These are phyloP conservation scores for Grammomys surdaster DNA, from an alignment of 2,113 vertebrate species.

Conservation along the genomic window DNA sequence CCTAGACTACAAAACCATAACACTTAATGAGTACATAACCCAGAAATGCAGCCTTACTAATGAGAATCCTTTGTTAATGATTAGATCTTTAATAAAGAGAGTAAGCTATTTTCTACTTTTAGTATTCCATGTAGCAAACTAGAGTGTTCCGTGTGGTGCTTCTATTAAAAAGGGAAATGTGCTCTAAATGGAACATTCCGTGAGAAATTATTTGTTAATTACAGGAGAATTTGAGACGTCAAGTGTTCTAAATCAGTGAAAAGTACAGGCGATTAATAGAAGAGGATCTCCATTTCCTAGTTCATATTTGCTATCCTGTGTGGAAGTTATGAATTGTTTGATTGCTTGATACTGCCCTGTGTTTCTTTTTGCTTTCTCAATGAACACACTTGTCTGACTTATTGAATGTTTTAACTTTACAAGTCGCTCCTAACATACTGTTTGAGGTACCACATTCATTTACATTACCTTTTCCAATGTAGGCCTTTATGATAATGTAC, in stretches of 20 bases:
- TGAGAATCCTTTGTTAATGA: neutral
- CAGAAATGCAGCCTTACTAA: neutral
- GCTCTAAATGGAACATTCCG: neutral
- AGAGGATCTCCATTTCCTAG: rapidly evolving
- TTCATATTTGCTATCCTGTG: neutral
- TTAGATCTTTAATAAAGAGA: conserved; percentile 3
- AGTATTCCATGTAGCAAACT: neutral
- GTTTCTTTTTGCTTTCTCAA: neutral
- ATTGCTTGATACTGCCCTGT: neutral
- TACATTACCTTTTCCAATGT: neutral
- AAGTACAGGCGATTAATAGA: neutral
- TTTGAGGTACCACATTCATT: neutral
- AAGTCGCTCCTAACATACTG: neutral
- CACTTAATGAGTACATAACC: neutral
- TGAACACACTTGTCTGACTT: neutral
- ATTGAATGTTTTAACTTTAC: neutral
- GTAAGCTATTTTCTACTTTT: neutral
- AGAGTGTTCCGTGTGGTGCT: neutral
- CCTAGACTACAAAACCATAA: no score
- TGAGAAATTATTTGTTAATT: neutral
- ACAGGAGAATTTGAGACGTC: neutral
- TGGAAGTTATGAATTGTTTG: no score
- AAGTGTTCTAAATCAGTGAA: neutral
- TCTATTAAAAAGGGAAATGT: neutral
- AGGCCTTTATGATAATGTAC: neutral